Evolutionary conservation across 2,888 invertebrate genomes (phyloP), one percentile per base, ranked within the genome.

Genomic region (Mallateleia sp.): DNA sequence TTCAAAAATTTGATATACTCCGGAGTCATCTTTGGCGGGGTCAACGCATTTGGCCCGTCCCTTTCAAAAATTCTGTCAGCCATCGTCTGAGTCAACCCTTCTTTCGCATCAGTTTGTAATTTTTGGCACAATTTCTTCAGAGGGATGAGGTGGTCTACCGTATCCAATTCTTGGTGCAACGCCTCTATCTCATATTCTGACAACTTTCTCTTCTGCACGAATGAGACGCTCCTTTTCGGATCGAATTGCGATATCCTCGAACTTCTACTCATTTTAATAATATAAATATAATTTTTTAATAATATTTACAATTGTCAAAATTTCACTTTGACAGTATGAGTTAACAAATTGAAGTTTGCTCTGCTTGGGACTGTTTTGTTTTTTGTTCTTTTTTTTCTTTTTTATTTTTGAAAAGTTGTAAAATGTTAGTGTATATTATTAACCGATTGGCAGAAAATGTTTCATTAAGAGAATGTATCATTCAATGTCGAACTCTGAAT

Each of bases 11-110:
- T 96, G 92, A 97, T 94, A 94, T 96, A 97, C 96, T 98, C 97
- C 4, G 97, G 97, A 15, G 97, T 96, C 89, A 97, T 96, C 74
- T 96, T 96, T 0, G 98, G 97, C 1, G 98, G 98, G 0, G 98
- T 97, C 28, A 98, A 95, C 4, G 96, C 96, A 92, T 98, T 98
- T 0, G 96, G 96, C 5, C 97, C 97, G 87, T 97, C 96, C 90
- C 96, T 96, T 14, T 95, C 93, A 0, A 97, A 94, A 9, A 96
- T 94, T 58, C 96, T 95, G 2, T 95, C 95, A 0, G 97, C 98
- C 90, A 96, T 95, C 3, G 94, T 94, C 45, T 95, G 95, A 0
- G 96, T 96, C 87, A 98, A 93, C n/a, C 98, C 98, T 0, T n/a
- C 88, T 3, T 50, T 66, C 1, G 74, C 1, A 60, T 94, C 72